Percentiles rank a stretch among this genome's conserved stretches.
Evolutionary conservation across 2,113 vertebrate species (phyloP).

Genomic region (Chrysochloris asiatica): DNA sequence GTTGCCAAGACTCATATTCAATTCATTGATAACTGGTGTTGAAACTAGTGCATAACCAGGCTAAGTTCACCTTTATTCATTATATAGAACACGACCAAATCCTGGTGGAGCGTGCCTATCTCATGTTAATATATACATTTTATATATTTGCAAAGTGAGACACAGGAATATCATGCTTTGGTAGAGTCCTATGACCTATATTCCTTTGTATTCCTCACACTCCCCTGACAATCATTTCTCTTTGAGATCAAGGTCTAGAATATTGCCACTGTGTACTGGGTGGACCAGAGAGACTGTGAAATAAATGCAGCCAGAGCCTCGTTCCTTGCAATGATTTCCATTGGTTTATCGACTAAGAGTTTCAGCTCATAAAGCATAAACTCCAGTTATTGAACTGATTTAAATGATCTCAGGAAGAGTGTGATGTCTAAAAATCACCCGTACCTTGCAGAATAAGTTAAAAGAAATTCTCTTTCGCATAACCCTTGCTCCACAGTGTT

Average conservation of each 20-base stretch:
- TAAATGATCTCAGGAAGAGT: slow-evolving; percentile 55
- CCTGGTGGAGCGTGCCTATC: background rate
- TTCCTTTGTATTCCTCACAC: background rate
- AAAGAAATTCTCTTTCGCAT: background rate
- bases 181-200: background rate
- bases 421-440: slow-evolving; percentile 27
- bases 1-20: background rate
- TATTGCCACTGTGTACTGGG: background rate
- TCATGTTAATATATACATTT: background rate
- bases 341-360: slow-evolving; percentile 60
- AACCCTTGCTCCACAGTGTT: background rate
- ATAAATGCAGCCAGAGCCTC: background rate
- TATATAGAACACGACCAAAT: background rate
- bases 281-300: slow-evolving; percentile 1
- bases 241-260: background rate
- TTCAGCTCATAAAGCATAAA: slow-evolving; percentile 68
- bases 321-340: slow-evolving; percentile 38
- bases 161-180: background rate
- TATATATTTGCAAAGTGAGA: background rate
- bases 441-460: slow-evolving; percentile 34
- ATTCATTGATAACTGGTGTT: background rate
- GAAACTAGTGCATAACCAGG: background rate
- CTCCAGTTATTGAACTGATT: slow-evolving; percentile 36
- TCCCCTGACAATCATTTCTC: background rate
- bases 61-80: background rate